phyloP scores from a whole-genome alignment of 2,113 vertebrate genomes.

The Rhineura floridana region DNA sequence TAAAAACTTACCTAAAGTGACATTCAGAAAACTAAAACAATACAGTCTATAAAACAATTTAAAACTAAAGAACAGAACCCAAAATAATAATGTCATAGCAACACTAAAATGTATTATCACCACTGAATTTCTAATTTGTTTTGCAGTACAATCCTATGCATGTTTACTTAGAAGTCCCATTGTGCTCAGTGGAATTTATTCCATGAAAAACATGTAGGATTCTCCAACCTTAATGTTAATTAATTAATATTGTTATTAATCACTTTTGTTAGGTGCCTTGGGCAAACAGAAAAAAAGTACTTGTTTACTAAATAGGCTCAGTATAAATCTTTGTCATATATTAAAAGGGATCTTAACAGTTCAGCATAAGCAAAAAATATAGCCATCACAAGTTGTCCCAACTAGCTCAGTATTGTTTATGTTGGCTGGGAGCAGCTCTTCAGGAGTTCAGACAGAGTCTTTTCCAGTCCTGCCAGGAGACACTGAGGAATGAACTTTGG shows the following conservation, averaged over 20 bases:
- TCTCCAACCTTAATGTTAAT: no score
- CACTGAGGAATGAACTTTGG: no score
- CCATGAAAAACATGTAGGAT: neutral
- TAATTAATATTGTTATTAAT: neutral
- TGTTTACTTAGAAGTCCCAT: neutral
- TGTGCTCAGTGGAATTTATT: neutral
- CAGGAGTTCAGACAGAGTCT: no score
- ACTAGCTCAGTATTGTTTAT: neutral
- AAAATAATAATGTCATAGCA: neutral
- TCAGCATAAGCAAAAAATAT: neutral
- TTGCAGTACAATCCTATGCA: neutral
- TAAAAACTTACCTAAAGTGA: neutral
- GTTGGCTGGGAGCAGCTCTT: neutral
- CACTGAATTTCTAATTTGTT: neutral
- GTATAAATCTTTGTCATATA: neutral
- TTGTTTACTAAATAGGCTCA: neutral
- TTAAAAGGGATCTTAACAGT: neutral
- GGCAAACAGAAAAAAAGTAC: neutral
- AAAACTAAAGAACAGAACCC: neutral
- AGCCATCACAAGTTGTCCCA: neutral
- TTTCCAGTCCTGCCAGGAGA: no score
- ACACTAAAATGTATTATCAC: neutral
- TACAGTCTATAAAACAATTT: neutral
- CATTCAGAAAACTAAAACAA: neutral
- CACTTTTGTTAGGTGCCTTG: neutral